Base-by-base conservation (phyloP, 2,113 vertebrate genomes). In the Vulpes lagopus region DNA sequence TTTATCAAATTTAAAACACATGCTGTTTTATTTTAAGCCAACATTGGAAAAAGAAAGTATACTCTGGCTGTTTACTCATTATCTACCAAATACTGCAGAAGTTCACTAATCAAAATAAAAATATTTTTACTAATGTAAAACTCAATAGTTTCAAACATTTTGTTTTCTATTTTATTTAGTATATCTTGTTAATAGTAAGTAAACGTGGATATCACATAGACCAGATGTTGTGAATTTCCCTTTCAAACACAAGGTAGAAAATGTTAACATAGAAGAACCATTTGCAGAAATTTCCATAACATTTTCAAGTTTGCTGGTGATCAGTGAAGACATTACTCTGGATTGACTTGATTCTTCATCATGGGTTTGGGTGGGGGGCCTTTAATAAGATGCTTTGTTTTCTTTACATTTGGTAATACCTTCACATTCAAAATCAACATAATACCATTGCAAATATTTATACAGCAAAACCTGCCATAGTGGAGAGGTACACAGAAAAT, bases 1-100 rank as follows among this genome's bases (percentile, higher is more conserved):
- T 60, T 95, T 93, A 65, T 84, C 32, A 53, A 96, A 20, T 79
- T 97, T 62, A 95, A 88, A 92, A 62, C 20, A 67, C 8, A 43
- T 8, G 3, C 16, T 79, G 2, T 67, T 91, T 89, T 79, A 53
- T 38, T 62, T 79, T 73, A 95, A 78, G 32, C 32, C 59, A 8
- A 86, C 20, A 73, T 12, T 88, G 25, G 74, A 23, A 76, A 73
- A 73, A 79, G 30, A 79, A 97, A 94, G 19, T 9, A 59, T 93
- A 55, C 32, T 64, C 96, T 95, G 97, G 25, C 43, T 83, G 57
- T n/a, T 76, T 85, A 60, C 5, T 69, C 60, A 85, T 67, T 82
- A 89, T 15, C 22, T 89, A 53, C 30, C 65, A 73, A 49, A 62
- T 62, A 59, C 8, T 43, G 2, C 11, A 92, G n/a, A 59, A 79